Conservation (phyloP, 1,140 invertebrate species). For the Pseudomyrmex concolor region DNA sequence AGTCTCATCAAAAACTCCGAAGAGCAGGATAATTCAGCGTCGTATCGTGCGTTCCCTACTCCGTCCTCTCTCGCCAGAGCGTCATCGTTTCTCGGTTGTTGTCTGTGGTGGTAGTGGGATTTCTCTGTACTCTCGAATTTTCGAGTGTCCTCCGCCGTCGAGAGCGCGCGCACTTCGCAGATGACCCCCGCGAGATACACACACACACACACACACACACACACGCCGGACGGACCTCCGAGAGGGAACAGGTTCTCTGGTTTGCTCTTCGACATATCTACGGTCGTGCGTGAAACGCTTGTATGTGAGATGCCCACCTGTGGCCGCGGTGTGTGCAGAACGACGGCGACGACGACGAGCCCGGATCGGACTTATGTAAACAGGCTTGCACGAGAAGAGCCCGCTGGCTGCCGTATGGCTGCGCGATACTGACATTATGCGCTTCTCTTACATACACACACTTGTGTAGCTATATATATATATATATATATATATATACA, state of each 20-base stretch:
- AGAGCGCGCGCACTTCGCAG: slow-evolving; percentile 30
- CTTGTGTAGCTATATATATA: too few relatives aligned
- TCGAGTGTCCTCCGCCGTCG: slow-evolving; percentile 57
- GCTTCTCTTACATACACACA: slow-evolving; percentile 51
- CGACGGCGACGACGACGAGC: slow-evolving; percentile 59
- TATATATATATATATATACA: too few relatives aligned
- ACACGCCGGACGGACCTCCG: slow-evolving; percentile 47
- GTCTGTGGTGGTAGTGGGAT: not conserved
- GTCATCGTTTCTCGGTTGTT: slow-evolving; percentile 9
- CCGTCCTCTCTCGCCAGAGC: slow-evolving; percentile 15
- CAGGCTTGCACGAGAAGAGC: slow-evolving; percentile 78
- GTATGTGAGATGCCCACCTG: slow-evolving; percentile 71
- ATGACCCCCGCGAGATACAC: slow-evolving; percentile 66
- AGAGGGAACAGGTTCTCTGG: slow-evolving; percentile 55
- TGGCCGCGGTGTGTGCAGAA: slow-evolving; percentile 64
- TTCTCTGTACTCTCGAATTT: slow-evolving; percentile 32
- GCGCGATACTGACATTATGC: slow-evolving; percentile 77
- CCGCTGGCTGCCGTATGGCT: slow-evolving; percentile 70
- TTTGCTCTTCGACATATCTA: slow-evolving; percentile 21
- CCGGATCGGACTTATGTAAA: slow-evolving; percentile 77
- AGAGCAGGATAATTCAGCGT: slow-evolving; percentile 49
- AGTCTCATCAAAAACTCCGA: slow-evolving; percentile 37
- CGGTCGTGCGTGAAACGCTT: slow-evolving; percentile 5
- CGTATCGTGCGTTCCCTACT: slow-evolving; percentile 16
- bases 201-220: slow-evolving; percentile 56